Evolutionary conservation across 2,113 vertebrate genomes (phyloP).

Genomic region (Saimiri boliviensis): DNA sequence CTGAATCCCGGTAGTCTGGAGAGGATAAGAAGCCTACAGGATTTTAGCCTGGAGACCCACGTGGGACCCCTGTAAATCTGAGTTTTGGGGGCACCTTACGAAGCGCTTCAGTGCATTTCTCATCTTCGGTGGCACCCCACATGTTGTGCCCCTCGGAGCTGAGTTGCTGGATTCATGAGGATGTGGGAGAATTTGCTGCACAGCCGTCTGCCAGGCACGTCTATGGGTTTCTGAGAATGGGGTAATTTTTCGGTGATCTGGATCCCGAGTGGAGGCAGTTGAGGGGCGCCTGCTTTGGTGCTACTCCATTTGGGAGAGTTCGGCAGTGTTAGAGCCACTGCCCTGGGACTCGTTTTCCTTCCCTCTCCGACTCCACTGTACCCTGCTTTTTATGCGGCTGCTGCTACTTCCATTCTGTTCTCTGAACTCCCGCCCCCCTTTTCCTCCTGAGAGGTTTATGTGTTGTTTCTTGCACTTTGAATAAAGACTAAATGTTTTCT

Average conservation of each 20-base stretch:
- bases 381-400: not conserved
- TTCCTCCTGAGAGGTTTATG: not conserved
- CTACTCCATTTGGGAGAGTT: not conserved
- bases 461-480: not conserved
- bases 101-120: not conserved
- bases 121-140: rapidly evolving
- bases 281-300: not conserved
- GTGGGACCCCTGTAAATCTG: not conserved
- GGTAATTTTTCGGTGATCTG: not conserved
- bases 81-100: rapidly evolving
- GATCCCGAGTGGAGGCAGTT: not conserved
- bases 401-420: not conserved
- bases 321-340: not conserved
- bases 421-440: not conserved
- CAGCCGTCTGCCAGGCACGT: not conserved
- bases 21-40: too few species aligned
- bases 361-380: not conserved
- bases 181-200: not conserved
- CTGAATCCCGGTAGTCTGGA: not conserved
- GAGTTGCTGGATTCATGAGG: not conserved
- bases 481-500: not conserved
- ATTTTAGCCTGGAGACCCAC: not conserved
- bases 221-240: not conserved
- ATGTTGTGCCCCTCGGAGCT: rapidly evolving
- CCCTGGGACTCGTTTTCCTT: not conserved